A percentile compares a stretch with the other conserved stretches of the same genome.
These are phyloP conservation scores for Ganaspis brasiliensis DNA, from an alignment of 2,888 invertebrate species.

Conservation along the genomic window DNA sequence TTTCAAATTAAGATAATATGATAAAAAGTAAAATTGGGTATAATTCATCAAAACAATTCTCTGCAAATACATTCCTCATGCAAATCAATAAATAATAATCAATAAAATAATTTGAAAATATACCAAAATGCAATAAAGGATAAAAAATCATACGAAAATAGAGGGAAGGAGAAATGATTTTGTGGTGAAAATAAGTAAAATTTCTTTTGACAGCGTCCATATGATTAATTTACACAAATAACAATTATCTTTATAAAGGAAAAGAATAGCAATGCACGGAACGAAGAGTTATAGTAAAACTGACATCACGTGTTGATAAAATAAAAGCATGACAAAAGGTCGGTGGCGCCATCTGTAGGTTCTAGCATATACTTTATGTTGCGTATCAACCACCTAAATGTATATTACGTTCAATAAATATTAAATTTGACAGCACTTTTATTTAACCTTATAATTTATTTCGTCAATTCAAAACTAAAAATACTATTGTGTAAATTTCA, in stretches of 20 bases:
- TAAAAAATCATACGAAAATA: not conserved
- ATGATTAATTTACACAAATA: not conserved
- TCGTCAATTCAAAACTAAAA: too few relatives aligned
- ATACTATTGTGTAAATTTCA: too few relatives aligned
- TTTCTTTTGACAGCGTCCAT: not conserved
- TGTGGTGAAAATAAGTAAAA: constrained; percentile 13
- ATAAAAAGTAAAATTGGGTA: not conserved
- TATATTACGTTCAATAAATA: too few relatives aligned
- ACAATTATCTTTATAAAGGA: not conserved
- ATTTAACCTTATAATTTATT: too few relatives aligned
- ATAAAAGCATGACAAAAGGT: not conserved
- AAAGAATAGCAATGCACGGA: too few relatives aligned
- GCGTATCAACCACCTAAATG: too few relatives aligned
- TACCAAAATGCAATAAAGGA: constrained; percentile 7
- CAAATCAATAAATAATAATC: not conserved
- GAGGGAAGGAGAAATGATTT: constrained; percentile 5
- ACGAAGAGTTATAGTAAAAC: too few relatives aligned
- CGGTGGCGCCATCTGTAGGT: too few relatives aligned
- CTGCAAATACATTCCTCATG: constrained; percentile 26
- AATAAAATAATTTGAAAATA: not conserved
- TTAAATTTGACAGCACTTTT: not conserved
- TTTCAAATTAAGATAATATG: too few relatives aligned
- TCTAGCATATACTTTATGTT: too few relatives aligned
- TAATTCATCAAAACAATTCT: not conserved
- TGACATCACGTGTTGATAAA: too few relatives aligned